Conservation (phyloP, 2,113 vertebrate genomes). For the Sminthopsis crassicaudata region DNA sequence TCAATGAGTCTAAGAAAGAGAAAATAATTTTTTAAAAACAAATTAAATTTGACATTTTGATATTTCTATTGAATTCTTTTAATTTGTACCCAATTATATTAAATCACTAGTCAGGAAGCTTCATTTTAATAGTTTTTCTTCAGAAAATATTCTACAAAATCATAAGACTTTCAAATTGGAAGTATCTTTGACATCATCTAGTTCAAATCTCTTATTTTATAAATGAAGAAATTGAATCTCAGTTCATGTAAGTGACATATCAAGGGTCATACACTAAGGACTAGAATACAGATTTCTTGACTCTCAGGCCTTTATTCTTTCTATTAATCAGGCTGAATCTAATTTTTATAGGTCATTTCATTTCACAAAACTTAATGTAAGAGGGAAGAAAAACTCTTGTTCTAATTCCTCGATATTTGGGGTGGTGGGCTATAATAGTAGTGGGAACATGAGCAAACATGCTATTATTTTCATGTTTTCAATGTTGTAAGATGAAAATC, state of each 20-base stretch:
- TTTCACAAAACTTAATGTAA: neutral
- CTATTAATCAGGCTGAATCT: neutral
- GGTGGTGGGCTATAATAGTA: neutral
- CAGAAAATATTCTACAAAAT: neutral
- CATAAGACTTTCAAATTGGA: neutral
- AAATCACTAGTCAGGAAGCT: neutral
- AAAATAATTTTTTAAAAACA: neutral
- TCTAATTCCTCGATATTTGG: neutral
- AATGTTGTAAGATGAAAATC: conserved; percentile 43
- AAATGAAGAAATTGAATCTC: neutral
- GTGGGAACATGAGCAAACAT: neutral
- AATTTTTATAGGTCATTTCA: neutral
- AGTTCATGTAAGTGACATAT: neutral
- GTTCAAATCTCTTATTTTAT: neutral
- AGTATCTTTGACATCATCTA: neutral
- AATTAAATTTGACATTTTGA: neutral
- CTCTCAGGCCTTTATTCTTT: neutral
- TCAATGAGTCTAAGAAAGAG: neutral
- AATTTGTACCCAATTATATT: neutral
- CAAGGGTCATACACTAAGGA: neutral
- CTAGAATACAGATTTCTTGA: neutral
- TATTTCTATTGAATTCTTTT: neutral
- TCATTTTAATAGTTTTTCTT: neutral
- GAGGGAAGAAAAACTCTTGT: neutral
- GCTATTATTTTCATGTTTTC: conserved; percentile 16